phyloP scores from a whole-genome alignment of 2,113 vertebrate species.

The Puma concolor region DNA sequence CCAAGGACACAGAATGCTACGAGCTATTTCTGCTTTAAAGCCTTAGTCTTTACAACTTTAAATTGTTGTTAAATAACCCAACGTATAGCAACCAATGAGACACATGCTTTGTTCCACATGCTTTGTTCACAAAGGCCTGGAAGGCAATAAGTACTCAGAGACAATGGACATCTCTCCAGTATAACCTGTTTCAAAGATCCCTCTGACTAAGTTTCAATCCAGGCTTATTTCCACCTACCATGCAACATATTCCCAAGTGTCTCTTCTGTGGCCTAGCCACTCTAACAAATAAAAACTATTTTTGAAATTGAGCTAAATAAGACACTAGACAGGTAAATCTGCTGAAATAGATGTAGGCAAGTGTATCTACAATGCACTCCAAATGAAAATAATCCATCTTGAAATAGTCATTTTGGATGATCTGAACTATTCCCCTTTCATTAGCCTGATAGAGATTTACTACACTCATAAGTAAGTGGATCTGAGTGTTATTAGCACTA shows the following conservation, averaged over 20 bases:
- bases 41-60: not conserved
- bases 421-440: not conserved
- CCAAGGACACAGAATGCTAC: not conserved
- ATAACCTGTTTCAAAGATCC: slow-evolving; percentile 51
- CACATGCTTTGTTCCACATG: not conserved
- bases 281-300: slow-evolving; percentile 7
- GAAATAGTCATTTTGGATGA: not conserved
- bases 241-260: not conserved
- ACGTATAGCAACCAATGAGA: not conserved
- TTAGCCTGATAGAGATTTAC: not conserved
- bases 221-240: slow-evolving; percentile 25
- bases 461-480: not conserved
- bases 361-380: not conserved
- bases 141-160: not conserved
- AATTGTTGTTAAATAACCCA: not conserved
- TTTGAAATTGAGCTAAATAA: slow-evolving; percentile 9
- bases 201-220: slow-evolving; percentile 41
- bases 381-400: not conserved
- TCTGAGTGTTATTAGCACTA: not conserved
- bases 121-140: slow-evolving; percentile 8
- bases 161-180: not conserved
- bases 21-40: not conserved
- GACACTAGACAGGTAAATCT: not conserved
- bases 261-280: not conserved
- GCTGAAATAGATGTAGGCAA: not conserved